Conservation (phyloP, 1,140 invertebrate species). For the Papilio glaucus region DNA sequence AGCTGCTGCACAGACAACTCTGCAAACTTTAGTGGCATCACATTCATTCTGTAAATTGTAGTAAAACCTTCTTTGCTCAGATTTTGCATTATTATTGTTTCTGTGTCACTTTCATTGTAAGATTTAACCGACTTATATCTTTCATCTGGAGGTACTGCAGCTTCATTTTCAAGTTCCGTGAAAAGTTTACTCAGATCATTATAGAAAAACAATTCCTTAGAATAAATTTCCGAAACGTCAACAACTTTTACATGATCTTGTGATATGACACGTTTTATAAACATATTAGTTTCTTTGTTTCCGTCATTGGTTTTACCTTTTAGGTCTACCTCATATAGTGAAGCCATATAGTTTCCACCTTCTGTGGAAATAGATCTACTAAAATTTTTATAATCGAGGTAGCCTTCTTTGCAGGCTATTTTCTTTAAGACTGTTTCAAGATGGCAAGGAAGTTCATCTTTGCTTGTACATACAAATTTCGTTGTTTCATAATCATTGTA, state of each 20-base stretch:
- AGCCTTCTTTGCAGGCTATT: constrained; percentile 49
- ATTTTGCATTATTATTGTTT: constrained; percentile 65
- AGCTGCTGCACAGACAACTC: constrained; percentile 57
- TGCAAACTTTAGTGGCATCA: constrained; percentile 55
- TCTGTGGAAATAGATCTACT: constrained; percentile 48
- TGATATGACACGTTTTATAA: constrained; percentile 60
- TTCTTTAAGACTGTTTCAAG: constrained; percentile 45
- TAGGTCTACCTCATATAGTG: constrained; percentile 56
- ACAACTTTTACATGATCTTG: constrained; percentile 56
- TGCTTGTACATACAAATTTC: background rate
- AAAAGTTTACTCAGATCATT: constrained; percentile 54
- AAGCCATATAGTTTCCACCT: constrained; percentile 59
- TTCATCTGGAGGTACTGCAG: constrained; percentile 49
- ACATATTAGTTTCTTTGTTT: constrained; percentile 55
- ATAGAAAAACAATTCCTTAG: constrained; percentile 57
- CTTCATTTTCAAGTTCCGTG: constrained; percentile 53
- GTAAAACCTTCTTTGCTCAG: constrained; percentile 58
- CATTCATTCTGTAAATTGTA: constrained; percentile 53
- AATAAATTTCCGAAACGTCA: constrained; percentile 53
- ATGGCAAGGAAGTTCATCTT: constrained; percentile 36
- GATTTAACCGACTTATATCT: constrained; percentile 58
- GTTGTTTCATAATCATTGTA: constrained; percentile 1
- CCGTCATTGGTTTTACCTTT: constrained; percentile 47
- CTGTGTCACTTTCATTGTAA: constrained; percentile 52
- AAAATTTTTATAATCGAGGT: constrained; percentile 41